phyloP scores from a whole-genome alignment of 37 sponge, comb jelly and placozoan species.

The Cliona cf. orientalis region DNA sequence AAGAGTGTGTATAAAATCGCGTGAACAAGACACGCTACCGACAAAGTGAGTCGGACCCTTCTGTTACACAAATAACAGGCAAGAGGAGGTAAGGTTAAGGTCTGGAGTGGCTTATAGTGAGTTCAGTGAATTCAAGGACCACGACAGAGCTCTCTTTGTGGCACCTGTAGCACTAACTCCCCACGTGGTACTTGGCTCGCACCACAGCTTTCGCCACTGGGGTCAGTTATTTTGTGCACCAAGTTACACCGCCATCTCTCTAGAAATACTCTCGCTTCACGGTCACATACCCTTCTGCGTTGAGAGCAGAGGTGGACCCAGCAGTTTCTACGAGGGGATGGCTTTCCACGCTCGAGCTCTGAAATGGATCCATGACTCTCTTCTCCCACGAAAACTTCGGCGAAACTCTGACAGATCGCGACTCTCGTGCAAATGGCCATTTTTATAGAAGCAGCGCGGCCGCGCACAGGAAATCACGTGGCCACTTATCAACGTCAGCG shows the following conservation, averaged over 20 bases:
- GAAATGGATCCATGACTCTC: constrained; percentile 51
- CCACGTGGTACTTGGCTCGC: neutral
- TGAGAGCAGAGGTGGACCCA: constrained; percentile 68
- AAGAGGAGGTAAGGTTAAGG: too few species aligned
- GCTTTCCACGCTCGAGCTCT: constrained; percentile 48
- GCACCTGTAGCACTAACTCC: neutral
- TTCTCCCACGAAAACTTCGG: constrained; percentile 37
- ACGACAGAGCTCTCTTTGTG: constrained; percentile 3
- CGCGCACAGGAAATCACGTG: constrained; percentile 56
- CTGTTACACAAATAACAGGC: too few species aligned
- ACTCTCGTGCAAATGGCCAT: neutral
- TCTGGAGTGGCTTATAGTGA: too few species aligned
- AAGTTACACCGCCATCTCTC: constrained; percentile 36
- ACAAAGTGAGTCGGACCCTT: too few species aligned
- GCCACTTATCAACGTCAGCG: neutral
- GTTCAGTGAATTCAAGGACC: neutral
- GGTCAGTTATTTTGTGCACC: neutral
- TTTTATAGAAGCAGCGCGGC: constrained; percentile 49
- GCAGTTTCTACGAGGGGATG: constrained; percentile 55
- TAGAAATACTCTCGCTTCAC: constrained; percentile 39
- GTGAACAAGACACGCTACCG: too few species aligned
- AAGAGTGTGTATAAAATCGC: too few species aligned
- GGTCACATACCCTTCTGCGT: constrained; percentile 74
- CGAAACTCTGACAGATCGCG: constrained; percentile 15
- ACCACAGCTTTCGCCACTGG: neutral